phyloP scores from a whole-genome alignment of 2,888 invertebrate species.

The Apodemia mormo region DNA sequence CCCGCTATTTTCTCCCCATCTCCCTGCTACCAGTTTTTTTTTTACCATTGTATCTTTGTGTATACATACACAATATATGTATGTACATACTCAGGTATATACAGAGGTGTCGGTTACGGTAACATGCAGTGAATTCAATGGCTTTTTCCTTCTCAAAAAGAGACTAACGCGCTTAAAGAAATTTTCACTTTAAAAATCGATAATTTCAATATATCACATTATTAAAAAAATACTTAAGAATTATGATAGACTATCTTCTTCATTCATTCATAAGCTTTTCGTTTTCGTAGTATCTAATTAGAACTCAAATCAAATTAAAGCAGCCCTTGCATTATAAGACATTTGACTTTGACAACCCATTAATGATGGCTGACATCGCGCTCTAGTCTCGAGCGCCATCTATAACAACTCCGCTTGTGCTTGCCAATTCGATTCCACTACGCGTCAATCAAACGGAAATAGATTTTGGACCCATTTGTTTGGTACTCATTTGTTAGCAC shows the following conservation, averaged over 20 bases:
- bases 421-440: slow-evolving; percentile 51
- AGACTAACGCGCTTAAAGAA: no score
- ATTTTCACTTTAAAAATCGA: no score
- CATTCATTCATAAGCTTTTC: neutral
- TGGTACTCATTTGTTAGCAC: slow-evolving; percentile 38
- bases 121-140: no score
- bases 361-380: slow-evolving; percentile 49
- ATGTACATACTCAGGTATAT: no score
- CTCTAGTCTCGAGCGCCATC: slow-evolving; percentile 43
- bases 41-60: no score
- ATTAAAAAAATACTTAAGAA: no score
- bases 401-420: slow-evolving; percentile 41
- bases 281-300: slow-evolving; percentile 4
- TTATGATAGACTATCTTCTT: neutral
- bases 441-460: slow-evolving; percentile 43
- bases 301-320: slow-evolving; percentile 10
- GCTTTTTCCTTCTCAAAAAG: no score
- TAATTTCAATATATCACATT: no score
- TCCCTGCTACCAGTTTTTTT: no score
- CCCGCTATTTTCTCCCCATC: no score
- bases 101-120: no score
- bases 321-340: slow-evolving; percentile 33
- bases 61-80: no score
- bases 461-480: slow-evolving; percentile 39
- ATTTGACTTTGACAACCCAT: slow-evolving; percentile 51